Conservation (phyloP, 2,888 invertebrate genomes). For the Steromphala cineraria region DNA sequence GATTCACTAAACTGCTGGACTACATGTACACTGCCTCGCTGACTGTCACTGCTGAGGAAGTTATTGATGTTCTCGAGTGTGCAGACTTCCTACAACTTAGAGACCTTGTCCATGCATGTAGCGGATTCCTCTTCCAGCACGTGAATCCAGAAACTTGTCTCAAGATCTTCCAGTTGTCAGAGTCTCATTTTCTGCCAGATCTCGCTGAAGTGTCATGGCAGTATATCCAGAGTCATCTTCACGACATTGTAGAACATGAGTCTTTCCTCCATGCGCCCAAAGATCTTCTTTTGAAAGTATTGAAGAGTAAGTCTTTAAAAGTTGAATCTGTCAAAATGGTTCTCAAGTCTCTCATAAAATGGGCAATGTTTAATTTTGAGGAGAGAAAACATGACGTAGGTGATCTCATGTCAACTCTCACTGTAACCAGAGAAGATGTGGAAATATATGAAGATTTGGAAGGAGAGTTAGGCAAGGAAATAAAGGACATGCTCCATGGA, state of each 20-base stretch:
- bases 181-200: constrained; percentile 22
- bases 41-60: constrained; percentile 25
- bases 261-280: constrained; percentile 27
- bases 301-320: constrained; percentile 16
- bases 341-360: constrained; percentile 10
- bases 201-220: constrained; percentile 19
- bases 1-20: constrained; percentile 30
- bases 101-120: constrained; percentile 29
- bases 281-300: constrained; percentile 19
- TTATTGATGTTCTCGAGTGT: constrained; percentile 33
- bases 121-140: constrained; percentile 30
- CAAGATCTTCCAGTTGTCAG: constrained; percentile 25
- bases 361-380: constrained; percentile 4
- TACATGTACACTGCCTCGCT: constrained; percentile 32
- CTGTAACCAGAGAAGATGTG: neutral
- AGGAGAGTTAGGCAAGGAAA: neutral
- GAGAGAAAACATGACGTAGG: neutral
- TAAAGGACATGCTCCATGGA: neutral
- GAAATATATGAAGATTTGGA: neutral
- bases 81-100: constrained; percentile 37
- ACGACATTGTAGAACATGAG: neutral
- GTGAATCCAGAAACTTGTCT: constrained; percentile 31
- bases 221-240: constrained; percentile 17
- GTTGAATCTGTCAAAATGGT: constrained; percentile 17
- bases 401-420: constrained; percentile 17